phyloP scores from a whole-genome alignment of 2,888 invertebrate genomes.

The Coenonympha arcania region DNA sequence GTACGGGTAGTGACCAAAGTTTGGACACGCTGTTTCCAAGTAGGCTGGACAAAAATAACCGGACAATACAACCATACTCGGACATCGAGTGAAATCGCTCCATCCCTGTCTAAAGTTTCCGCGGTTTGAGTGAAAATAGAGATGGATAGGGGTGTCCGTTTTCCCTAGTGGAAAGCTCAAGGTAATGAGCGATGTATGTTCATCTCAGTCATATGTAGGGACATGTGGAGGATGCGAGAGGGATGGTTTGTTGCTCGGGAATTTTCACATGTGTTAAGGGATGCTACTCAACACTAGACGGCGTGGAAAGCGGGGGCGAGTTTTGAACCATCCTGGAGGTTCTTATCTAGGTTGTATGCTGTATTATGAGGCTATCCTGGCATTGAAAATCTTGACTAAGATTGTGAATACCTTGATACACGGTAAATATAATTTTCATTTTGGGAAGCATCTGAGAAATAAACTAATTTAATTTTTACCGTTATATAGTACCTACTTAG shows the following conservation, averaged over 20 bases:
- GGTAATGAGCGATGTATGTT: slow-evolving; percentile 56
- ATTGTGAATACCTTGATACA: no score
- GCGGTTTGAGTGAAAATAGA: slow-evolving; percentile 54
- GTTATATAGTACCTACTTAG: no score
- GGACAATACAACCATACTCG: slow-evolving; percentile 55
- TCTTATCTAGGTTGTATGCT: slow-evolving; percentile 8
- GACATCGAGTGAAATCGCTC: slow-evolving; percentile 46
- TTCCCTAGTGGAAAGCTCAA: slow-evolving; percentile 58
- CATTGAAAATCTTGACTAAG: not conserved
- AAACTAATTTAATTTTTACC: no score
- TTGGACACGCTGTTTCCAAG: slow-evolving; percentile 43
- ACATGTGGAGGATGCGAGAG: slow-evolving; percentile 59
- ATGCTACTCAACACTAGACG: slow-evolving; percentile 68
- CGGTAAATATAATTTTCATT: no score
- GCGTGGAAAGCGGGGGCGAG: slow-evolving; percentile 41
- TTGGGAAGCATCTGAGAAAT: no score
- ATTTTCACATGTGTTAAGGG: slow-evolving; percentile 38
- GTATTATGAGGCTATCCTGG: not conserved
- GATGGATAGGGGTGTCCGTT: slow-evolving; percentile 65
- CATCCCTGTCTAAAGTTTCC: slow-evolving; percentile 50
- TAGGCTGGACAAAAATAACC: slow-evolving; percentile 52
- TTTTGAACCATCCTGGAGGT: slow-evolving; percentile 25
- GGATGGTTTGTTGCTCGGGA: slow-evolving; percentile 49
- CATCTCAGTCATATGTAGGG: slow-evolving; percentile 67
- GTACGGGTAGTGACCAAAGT: not conserved